Evolutionary conservation across 2,797 vertebrate genomes (phyloP), one percentile per base, ranked within the genome.

Genomic region (Coccyzus lansbergi): DNA sequence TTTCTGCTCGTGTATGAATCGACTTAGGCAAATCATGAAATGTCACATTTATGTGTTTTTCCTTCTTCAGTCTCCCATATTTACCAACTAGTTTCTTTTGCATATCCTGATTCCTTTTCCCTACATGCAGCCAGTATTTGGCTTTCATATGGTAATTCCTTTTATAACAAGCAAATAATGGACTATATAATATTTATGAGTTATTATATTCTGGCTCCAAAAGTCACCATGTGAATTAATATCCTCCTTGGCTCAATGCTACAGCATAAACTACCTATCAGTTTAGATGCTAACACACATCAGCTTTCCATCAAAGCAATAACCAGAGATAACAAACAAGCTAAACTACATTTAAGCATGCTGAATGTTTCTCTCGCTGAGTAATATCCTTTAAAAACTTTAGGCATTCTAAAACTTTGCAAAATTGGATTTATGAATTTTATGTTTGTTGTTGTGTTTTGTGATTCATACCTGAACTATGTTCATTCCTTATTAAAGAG

Each of bases 131-230:
- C 8, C 38, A 63, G 7, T 92, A 71, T 83, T 74, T 83, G 64
- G 59, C 28, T 17, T 95, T 91, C n/a, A 48, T 80, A 44, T 26
- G 36, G 8, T 95, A 96, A 96, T 93, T 69, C 62, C 29, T 36
- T 83, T 77, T 42, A 40, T 34, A 89, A 81, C 55, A 93, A 83
- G 46, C 68, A 95, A 94, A 94, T 79, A 94, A 88, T 52, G 69
- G 52, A 76, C 63, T 70, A 94, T 94, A 49, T 92, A 95, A 83
- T 91, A 95, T 94, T 95, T 65, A 94, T 95, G 64, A 94, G 60
- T 68, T 76, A 36, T 89, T 93, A 67, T 59, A 83, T 55, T 62
- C 75, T 77, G 36, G 5, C 58, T 95, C 62, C 38, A 68, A 52
- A 89, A 93, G 40, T 83, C 60, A 24, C 65, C 25, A n/a, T 49